Conservation (phyloP, 1,140 invertebrate species). For the Drosophila asahinai region DNA sequence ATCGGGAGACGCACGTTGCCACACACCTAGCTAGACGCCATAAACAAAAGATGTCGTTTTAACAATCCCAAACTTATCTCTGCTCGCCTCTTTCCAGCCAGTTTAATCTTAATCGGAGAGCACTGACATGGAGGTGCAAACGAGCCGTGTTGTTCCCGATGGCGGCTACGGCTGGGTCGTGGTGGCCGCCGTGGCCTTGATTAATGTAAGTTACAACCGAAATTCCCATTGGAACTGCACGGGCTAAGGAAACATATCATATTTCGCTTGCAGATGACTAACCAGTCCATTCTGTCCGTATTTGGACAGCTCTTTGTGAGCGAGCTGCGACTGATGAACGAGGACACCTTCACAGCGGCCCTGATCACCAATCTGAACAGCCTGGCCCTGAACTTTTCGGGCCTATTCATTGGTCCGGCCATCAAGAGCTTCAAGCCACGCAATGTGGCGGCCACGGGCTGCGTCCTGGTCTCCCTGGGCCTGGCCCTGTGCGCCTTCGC, state of each 20-base stretch:
- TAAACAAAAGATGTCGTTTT: slow-evolving; percentile 39
- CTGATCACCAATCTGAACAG: slow-evolving; percentile 90
- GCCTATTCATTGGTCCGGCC: slow-evolving; percentile 88
- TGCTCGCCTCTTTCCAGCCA: slow-evolving; percentile 18
- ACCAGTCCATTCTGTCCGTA: slow-evolving; percentile 90
- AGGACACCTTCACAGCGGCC: slow-evolving; percentile 89
- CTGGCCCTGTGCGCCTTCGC: slow-evolving; percentile 88
- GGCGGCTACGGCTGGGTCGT: slow-evolving; percentile 90
- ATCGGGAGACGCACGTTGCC: slow-evolving; percentile 19
- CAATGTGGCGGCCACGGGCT: slow-evolving; percentile 88
- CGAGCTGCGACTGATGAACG: slow-evolving; percentile 87
- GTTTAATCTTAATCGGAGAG: slow-evolving; percentile 8
- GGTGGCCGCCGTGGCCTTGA: slow-evolving; percentile 87
- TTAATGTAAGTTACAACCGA: slow-evolving; percentile 87
- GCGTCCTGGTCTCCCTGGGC: slow-evolving; percentile 87
- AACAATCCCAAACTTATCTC: slow-evolving; percentile 22
- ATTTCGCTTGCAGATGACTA: slow-evolving; percentile 87
- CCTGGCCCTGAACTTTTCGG: slow-evolving; percentile 90
- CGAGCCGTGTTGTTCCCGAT: slow-evolving; percentile 85
- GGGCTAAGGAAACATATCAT: background rate
- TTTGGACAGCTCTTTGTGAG: slow-evolving; percentile 90
- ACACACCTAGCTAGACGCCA: slow-evolving; percentile 11
- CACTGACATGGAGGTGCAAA: slow-evolving; percentile 51
- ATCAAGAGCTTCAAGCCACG: slow-evolving; percentile 88
- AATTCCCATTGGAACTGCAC: background rate